phyloP scores from a whole-genome alignment of 2,113 vertebrate species.

The Pithys albifrons region DNA sequence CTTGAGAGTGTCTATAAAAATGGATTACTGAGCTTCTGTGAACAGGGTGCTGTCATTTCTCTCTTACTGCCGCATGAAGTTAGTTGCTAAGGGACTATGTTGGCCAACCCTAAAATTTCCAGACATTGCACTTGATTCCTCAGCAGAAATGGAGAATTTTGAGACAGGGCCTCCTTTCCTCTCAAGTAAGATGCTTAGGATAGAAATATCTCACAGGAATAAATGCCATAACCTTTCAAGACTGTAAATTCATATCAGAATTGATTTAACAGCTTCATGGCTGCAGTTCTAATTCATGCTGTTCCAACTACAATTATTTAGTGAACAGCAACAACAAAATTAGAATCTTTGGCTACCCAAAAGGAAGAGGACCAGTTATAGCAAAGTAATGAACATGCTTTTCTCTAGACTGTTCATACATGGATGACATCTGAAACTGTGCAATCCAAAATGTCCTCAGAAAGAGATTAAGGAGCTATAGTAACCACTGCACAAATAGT shows the following conservation, averaged over 20 bases:
- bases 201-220: neutral
- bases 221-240: neutral
- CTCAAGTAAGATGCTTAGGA: neutral
- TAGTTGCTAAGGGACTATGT: neutral
- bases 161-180: neutral
- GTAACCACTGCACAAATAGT: constrained; percentile 9
- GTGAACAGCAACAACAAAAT: neutral
- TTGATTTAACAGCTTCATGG: neutral
- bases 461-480: constrained; percentile 35
- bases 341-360: neutral
- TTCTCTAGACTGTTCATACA: neutral
- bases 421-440: neutral
- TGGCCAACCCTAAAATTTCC: neutral
- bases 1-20: neutral
- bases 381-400: neutral
- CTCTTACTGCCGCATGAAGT: neutral
- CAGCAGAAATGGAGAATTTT: neutral
- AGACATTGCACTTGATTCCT: neutral
- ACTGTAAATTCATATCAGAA: neutral
- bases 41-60: neutral
- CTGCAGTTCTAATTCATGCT: neutral
- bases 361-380: neutral
- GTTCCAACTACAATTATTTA: neutral
- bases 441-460: constrained; percentile 1
- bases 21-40: neutral